Percentiles rank a stretch among this genome's conserved stretches.
These are phyloP conservation scores for Macrocentrus cingulum DNA, from an alignment of 1,140 invertebrate species.

Conservation along the genomic window DNA sequence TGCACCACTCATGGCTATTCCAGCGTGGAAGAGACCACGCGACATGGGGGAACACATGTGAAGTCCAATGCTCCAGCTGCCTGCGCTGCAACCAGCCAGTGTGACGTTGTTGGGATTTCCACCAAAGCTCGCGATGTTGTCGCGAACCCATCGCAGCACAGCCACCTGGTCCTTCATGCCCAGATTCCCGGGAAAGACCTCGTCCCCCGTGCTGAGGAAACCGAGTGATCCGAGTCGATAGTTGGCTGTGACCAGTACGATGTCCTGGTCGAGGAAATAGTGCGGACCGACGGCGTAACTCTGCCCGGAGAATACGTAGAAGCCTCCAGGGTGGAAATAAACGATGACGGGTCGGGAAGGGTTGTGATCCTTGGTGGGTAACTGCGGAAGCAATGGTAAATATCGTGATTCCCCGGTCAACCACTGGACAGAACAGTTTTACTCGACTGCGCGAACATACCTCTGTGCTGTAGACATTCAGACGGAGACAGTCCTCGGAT, in stretches of 20 bases:
- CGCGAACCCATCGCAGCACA: conserved; percentile 72
- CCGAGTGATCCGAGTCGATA: conserved; percentile 68
- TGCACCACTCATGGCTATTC: conserved; percentile 70
- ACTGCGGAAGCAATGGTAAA: too few relatives aligned
- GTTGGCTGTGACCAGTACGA: conserved; percentile 70
- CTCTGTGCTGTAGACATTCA: conserved; percentile 67
- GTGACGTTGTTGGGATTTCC: conserved; percentile 74
- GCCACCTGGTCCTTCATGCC: conserved; percentile 76
- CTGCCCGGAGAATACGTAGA: conserved; percentile 56
- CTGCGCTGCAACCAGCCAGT: conserved; percentile 70
- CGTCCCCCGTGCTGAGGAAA: conserved; percentile 68
- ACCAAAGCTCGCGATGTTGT: conserved; percentile 73
- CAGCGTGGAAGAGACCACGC: conserved; percentile 69
- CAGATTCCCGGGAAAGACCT: conserved; percentile 69
- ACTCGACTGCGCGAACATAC: conserved; percentile 37
- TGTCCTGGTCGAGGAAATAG: conserved; percentile 64
- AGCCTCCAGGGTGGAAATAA: conserved; percentile 62
- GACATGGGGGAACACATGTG: conserved; percentile 75
- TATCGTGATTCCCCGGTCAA: too few relatives aligned
- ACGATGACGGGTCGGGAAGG: conserved; percentile 60
- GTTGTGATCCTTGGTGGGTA: conserved; percentile 2
- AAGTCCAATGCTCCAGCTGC: conserved; percentile 65
- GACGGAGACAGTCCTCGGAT: conserved; percentile 69
- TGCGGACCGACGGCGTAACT: conserved; percentile 61
- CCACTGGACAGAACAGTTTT: too few relatives aligned